These are phyloP conservation scores for Campopleginae sp. DNA, from an alignment of 2,888 invertebrate species.

Conservation along the genomic window DNA sequence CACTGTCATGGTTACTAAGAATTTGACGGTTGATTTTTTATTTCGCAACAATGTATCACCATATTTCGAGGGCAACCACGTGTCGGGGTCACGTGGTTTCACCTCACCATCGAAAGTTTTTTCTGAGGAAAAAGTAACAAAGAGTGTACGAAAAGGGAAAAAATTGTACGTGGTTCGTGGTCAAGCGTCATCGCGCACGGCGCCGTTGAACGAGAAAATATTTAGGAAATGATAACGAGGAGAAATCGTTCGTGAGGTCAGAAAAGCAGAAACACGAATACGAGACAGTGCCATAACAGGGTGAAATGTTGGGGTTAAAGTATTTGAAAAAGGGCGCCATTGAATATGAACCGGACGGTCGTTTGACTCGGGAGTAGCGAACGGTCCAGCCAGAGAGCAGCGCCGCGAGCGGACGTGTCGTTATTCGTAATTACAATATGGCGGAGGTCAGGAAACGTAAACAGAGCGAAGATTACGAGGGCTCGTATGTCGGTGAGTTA, in stretches of 20 bases:
- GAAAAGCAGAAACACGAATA: background rate
- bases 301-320: too few species aligned
- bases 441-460: slow-evolving; percentile 85
- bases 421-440: slow-evolving; percentile 82
- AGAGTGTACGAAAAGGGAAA: background rate
- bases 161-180: background rate
- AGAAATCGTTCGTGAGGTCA: background rate
- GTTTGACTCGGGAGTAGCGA: slow-evolving; percentile 71
- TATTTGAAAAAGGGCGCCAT: slow-evolving; percentile 35
- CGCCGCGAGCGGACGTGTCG: slow-evolving; percentile 80
- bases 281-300: too few species aligned
- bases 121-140: background rate
- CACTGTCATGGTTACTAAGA: background rate
- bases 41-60: background rate
- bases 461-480: slow-evolving; percentile 84
- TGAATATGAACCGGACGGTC: slow-evolving; percentile 56
- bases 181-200: background rate
- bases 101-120: too few species aligned
- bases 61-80: background rate
- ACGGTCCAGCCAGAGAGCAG: slow-evolving; percentile 63
- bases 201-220: background rate
- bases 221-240: background rate
- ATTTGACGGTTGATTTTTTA: background rate
- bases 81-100: background rate
- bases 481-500: slow-evolving; percentile 82